Percentiles rank a stretch among this genome's conserved stretches.
These are phyloP conservation scores for Charina bottae DNA, from an alignment of 2,113 vertebrate species.

Conservation along the genomic window DNA sequence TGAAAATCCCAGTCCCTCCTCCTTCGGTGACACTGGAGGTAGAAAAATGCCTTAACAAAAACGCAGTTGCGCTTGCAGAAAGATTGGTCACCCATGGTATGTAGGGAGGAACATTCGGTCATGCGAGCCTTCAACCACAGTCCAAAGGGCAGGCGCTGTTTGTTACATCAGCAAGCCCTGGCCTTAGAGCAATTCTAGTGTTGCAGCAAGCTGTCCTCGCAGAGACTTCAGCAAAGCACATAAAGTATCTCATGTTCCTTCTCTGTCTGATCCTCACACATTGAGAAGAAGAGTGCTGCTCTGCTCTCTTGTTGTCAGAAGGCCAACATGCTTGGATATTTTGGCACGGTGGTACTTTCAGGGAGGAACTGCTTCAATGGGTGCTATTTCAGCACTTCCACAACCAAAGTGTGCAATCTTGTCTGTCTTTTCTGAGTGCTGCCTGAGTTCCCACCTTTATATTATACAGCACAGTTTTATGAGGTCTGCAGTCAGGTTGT, in stretches of 20 bases:
- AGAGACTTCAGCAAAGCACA: background rate
- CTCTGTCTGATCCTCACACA: conserved; percentile 10
- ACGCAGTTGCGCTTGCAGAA: background rate
- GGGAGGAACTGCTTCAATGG: background rate
- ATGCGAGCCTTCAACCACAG: background rate
- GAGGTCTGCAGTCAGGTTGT: background rate
- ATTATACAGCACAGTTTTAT: background rate
- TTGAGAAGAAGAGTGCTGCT: background rate
- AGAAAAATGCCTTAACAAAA: background rate
- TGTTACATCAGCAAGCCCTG: background rate
- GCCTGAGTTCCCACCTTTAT: too few relatives aligned
- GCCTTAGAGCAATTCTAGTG: background rate
- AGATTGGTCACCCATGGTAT: background rate
- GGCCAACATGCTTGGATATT: background rate
- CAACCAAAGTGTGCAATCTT: background rate
- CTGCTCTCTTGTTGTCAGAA: conserved; percentile 35
- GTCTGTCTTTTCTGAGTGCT: background rate
- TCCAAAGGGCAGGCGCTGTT: background rate
- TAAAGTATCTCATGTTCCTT: background rate
- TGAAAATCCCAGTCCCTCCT: background rate
- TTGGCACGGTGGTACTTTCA: background rate
- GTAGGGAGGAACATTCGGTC: background rate
- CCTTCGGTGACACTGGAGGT: background rate
- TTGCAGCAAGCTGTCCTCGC: background rate
- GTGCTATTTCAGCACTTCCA: background rate